Base-by-base conservation (phyloP, 1,140 invertebrate genomes). In the Streblospio benedicti region DNA sequence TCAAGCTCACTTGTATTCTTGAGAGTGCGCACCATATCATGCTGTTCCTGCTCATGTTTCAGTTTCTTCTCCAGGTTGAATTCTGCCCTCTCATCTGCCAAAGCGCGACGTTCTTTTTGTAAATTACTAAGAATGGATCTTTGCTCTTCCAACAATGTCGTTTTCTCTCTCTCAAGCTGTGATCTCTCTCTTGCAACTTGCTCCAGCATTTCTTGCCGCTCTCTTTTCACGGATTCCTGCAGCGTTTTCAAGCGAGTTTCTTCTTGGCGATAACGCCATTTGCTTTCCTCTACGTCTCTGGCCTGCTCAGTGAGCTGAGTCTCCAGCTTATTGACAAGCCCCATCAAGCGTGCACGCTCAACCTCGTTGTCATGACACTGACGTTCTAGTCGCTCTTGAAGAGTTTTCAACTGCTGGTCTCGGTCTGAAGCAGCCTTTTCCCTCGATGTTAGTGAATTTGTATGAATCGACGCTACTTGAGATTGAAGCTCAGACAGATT, bases 261-360 rank as follows among this genome's bases (percentile, higher is more conserved):
- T 44, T 77, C 75, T 54, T 76, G 72, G 41, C 73, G 73, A 32
- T 73, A 59, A 33, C 69, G 75, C 75, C 75, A 77, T 47, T 70
- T 59, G 54, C 75, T 73, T 65, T 73, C 73, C 51, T 77, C 73
- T 18, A 76, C 49, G 30, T 68, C 63, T 27, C 70, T 54, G 4
- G 67, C 68, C 53, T 77, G 75, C 35, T 74, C 73, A 9, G 69
- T 63, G 12, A 76, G 64, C 56, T 76, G 74, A 23, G 67, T 65
- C 62, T 77, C 75, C 65, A 77, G 67, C 41, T 70, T 67, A 9
- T 66, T 55, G 31, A 76, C 70, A 38, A 77, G 65, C 35, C 73
- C 73, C 60, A 75, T 69, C 45, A 77, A 61, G 49, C 70, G 64
- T 23, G 65, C 63, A 33, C 73, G 62, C 57, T 77, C 75, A 50